Evolutionary conservation across 2,888 invertebrate genomes (phyloP).

Genomic region (Zaprionus lineosus): DNA sequence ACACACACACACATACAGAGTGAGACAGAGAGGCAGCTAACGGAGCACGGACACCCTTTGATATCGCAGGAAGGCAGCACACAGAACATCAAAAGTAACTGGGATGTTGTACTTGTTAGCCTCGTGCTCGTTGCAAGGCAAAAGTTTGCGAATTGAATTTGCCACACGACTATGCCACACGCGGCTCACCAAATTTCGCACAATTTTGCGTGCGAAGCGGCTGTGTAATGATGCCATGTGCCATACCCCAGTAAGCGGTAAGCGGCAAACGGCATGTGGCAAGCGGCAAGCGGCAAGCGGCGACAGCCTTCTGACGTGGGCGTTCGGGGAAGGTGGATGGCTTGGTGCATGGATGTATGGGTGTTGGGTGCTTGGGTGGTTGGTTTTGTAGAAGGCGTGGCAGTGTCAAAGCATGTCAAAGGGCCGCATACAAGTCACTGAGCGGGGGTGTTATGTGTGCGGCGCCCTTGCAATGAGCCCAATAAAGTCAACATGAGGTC

Average conservation of each 20-base stretch:
- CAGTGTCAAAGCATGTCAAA: constrained; percentile 74
- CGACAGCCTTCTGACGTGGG: background rate
- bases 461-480: constrained; percentile 69
- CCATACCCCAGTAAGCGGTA: constrained; percentile 18
- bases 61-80: constrained; percentile 30
- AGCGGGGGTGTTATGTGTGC: constrained; percentile 22
- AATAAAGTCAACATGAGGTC: constrained; percentile 70
- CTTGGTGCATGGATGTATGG: too few species aligned
- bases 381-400: constrained; percentile 22
- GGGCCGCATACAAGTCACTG: constrained; percentile 42
- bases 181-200: constrained; percentile 77
- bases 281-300: background rate
- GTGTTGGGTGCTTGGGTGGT: constrained; percentile 5
- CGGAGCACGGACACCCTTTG: constrained; percentile 27
- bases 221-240: constrained; percentile 75
- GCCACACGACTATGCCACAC: constrained; percentile 81
- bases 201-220: constrained; percentile 75
- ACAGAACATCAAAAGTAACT: constrained; percentile 49
- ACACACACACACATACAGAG: too few species aligned
- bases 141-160: constrained; percentile 79
- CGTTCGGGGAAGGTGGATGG: background rate
- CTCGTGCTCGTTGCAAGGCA: constrained; percentile 32
- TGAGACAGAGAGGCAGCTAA: too few species aligned
- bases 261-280: background rate
- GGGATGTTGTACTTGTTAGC: constrained; percentile 25